Percentiles rank a stretch among this genome's conserved stretches.
Evolutionary conservation across 1,140 invertebrate species (phyloP).

Genomic region (Radopholus similis): DNA sequence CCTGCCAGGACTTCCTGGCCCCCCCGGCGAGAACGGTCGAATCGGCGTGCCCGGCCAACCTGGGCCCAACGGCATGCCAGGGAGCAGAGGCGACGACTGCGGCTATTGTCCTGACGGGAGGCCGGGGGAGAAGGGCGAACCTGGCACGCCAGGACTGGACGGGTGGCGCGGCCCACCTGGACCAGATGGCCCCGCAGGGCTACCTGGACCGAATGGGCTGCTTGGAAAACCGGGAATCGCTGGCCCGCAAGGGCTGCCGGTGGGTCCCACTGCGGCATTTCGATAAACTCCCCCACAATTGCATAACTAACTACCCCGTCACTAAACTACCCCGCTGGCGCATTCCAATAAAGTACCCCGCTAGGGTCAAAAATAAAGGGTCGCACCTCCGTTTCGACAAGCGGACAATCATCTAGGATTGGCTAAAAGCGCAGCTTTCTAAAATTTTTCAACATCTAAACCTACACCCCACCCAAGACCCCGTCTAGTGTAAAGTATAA

Average conservation of each 20-base stretch:
- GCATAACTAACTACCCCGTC: no score
- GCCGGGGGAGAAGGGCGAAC: conserved; percentile 28
- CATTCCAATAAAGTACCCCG: no score
- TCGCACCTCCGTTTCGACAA: no score
- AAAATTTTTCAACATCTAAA: no score
- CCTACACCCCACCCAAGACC: no score
- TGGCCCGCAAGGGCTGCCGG: conserved; percentile 33
- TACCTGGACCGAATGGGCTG: conserved; percentile 31
- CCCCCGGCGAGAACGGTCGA: conserved; percentile 52
- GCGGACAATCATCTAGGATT: no score
- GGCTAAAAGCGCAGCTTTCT: neutral
- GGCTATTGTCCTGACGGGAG: conserved; percentile 47
- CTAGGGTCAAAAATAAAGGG: no score
- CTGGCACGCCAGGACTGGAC: conserved; percentile 28
- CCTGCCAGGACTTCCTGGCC: conserved; percentile 42
- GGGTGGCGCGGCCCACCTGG: conserved; percentile 37
- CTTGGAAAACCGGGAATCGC: conserved; percentile 33
- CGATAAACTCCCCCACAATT: no score
- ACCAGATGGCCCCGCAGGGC: conserved; percentile 22
- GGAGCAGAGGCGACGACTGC: conserved; percentile 37
- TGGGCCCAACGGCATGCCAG: conserved; percentile 23
- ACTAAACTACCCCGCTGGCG: no score
- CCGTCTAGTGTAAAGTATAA: no score
- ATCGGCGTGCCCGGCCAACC: conserved; percentile 47
- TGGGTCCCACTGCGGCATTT: no score